phyloP scores from a whole-genome alignment of 2,797 vertebrate species.

The Tangara arthus region DNA sequence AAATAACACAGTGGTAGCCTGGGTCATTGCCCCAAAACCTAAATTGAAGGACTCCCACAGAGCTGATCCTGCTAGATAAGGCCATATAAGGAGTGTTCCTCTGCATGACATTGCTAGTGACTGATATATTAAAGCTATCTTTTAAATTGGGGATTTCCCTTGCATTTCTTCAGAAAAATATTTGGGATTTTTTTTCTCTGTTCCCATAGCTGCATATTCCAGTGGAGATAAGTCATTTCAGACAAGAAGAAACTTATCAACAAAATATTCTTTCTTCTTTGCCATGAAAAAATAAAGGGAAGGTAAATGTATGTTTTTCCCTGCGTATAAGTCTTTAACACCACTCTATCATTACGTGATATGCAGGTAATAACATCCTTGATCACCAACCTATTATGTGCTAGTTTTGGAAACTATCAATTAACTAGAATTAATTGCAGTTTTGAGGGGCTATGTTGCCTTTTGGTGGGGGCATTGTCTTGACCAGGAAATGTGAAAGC shows the following conservation, averaged over 20 bases:
- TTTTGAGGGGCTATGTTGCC: not conserved
- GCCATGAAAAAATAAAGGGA: not conserved
- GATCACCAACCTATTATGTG: not conserved
- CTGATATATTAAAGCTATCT: not conserved
- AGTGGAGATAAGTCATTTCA: not conserved
- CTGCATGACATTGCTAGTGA: not conserved
- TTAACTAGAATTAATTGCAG: constrained; percentile 1
- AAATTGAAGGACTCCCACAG: not conserved
- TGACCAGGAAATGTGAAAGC: constrained; percentile 65
- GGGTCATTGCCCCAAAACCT: not conserved
- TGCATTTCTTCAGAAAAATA: not conserved
- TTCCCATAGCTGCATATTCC: not conserved
- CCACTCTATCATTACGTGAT: not conserved
- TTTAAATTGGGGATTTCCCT: not conserved
- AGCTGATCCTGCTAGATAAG: not conserved
- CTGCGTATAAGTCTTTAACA: not conserved
- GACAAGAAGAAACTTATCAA: not conserved
- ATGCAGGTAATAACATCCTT: not conserved
- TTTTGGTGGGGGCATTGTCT: constrained; percentile 33
- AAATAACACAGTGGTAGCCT: not conserved
- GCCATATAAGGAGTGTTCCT: not conserved
- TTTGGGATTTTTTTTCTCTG: not conserved
- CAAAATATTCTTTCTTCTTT: not conserved
- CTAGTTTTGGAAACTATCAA: constrained; percentile 1
- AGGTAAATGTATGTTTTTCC: not conserved